These are phyloP conservation scores for Anastrepha obliqua DNA, from an alignment of 1,140 invertebrate genomes.

Conservation along the genomic window DNA sequence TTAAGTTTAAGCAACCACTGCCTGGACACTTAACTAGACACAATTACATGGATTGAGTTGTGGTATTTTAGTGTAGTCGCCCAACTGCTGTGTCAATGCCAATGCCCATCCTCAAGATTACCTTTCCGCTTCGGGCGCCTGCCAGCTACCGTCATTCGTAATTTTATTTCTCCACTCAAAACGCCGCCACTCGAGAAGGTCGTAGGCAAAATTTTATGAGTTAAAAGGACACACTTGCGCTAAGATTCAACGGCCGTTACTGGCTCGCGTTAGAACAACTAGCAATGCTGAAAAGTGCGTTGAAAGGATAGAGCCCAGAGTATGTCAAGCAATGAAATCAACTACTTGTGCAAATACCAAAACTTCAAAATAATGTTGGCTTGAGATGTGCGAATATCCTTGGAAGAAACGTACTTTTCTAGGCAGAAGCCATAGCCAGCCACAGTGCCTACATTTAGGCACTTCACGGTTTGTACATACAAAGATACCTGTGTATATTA, in stretches of 20 bases:
- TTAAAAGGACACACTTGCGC: conserved; percentile 16
- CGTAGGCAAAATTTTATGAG: neutral
- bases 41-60: conserved; percentile 25
- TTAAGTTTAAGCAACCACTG: neutral
- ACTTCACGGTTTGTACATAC: neutral
- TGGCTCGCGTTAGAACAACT: neutral
- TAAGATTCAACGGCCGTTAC: neutral
- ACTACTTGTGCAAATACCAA: neutral
- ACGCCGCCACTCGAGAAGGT: neutral
- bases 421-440: neutral
- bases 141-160: neutral
- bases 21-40: conserved; percentile 18
- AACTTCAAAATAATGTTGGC: conserved; percentile 3
- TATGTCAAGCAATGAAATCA: neutral
- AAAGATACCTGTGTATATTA: neutral
- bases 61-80: conserved; percentile 2
- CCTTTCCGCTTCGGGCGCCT: neutral
- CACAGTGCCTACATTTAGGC: neutral
- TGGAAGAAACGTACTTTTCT: neutral
- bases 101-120: neutral
- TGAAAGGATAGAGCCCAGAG: neutral
- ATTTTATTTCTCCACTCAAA: conserved; percentile 33
- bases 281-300: neutral
- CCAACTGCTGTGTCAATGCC: neutral
- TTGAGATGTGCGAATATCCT: conserved; percentile 3